Evolutionary conservation across 2,888 invertebrate species (phyloP), one percentile per base, ranked within the genome.

Genomic region (Tetragonisca angustula): DNA sequence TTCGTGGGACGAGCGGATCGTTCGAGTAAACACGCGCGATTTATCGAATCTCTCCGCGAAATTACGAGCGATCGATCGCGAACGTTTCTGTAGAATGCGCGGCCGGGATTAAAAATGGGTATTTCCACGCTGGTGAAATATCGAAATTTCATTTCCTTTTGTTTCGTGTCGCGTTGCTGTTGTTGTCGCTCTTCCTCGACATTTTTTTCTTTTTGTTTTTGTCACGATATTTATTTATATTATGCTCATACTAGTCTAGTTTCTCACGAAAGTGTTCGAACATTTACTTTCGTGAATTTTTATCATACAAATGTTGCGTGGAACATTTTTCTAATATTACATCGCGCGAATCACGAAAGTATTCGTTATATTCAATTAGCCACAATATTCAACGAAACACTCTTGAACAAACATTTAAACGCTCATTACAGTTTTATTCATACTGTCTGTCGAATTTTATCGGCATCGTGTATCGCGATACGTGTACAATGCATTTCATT

Each of bases 1-100:
- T 67, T 67, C 43, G 43, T 68, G 54, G 52, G 24, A 43, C 52
- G 54, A 50, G 52, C 24, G 43, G 62, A 43, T 78, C 67, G 59
- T 19, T n/a, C 32, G 24, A 50, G 54, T 67, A 73, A 67, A 73
- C 59, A 59, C 52, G 50, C 15, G 13, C 36, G 50, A 50, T 79
- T 76, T 74, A 59, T 78, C 24, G 49, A 15, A 32, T 32, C 73
- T n/a, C 43, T 62, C 54, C 15, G 17, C 49, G 56, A 19, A 43
- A 65, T 32, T 24, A 19, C 27, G 65, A 27, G 19, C 19, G 49
- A 54, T 54, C 21, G 62, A 24, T n/a, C 13, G 64, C 4, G 24
- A 56, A 54, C 32, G 9, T 73, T 43, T 19, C 49, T 49, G 71
- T 52, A 64, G n/a, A 72, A 72, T 54, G 15, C 64, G n/a, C 17